Conservation (phyloP, 2,113 vertebrate genomes). For the Elgaria multicarinata region DNA sequence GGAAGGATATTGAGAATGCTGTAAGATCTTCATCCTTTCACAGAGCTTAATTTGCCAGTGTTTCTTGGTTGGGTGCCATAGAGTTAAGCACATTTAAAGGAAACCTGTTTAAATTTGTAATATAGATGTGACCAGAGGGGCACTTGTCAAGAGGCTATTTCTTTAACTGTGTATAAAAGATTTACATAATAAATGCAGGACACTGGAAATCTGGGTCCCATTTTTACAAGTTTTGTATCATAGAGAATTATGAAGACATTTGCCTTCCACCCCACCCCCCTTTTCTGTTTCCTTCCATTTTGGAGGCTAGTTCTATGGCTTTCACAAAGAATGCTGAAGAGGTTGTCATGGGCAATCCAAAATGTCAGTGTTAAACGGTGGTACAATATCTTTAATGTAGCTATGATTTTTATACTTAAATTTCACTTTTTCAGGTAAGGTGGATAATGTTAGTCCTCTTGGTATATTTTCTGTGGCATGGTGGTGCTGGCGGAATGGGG, state of each 20-base stretch:
- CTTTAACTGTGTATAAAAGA: background rate
- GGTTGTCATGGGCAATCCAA: background rate
- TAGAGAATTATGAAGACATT: background rate
- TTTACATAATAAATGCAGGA: background rate
- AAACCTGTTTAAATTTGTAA: background rate
- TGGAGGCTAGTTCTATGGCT: background rate
- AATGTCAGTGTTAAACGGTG: background rate
- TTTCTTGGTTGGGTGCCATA: background rate
- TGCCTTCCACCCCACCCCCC: background rate
- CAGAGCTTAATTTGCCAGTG: too few relatives aligned
- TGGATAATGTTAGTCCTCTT: background rate
- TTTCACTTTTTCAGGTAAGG: background rate
- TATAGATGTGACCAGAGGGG: background rate
- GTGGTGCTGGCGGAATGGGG: too few relatives aligned
- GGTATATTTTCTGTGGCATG: background rate
- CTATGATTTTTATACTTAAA: background rate
- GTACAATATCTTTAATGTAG: background rate
- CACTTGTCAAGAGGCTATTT: background rate
- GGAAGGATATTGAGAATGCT: background rate
- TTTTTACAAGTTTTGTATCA: background rate
- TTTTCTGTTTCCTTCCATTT: background rate
- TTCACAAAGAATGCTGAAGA: background rate
- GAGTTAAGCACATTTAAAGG: background rate
- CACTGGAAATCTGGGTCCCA: background rate
- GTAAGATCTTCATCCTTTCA: background rate